Percentiles rank a stretch among this genome's conserved stretches.
Conservation (phyloP, 1,140 invertebrate genomes). For the Neelides sp. region DNA sequence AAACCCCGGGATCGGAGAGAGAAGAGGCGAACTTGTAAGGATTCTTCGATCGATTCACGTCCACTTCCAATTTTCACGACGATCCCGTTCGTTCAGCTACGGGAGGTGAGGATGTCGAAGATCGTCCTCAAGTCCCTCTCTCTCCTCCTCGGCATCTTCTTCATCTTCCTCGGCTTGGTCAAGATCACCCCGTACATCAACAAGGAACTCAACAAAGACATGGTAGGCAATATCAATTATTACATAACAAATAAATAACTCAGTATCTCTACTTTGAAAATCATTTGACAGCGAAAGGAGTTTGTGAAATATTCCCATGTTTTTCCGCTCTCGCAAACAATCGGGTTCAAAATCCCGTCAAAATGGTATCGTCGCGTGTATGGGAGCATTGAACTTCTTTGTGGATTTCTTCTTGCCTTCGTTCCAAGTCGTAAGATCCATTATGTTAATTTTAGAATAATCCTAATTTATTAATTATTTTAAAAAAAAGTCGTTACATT, state of each 20-base stretch:
- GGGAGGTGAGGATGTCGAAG: no score
- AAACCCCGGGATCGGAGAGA: no score
- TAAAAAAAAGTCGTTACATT: no score
- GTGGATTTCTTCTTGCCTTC: conserved; percentile 72
- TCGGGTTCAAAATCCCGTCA: conserved; percentile 69
- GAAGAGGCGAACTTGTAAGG: no score
- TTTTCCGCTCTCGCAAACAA: conserved; percentile 61
- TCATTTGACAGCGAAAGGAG: conserved; percentile 74
- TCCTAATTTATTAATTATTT: background rate
- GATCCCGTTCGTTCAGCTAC: no score
- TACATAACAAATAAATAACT: background rate
- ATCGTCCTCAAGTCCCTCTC: conserved; percentile 81
- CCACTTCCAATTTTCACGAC: no score
- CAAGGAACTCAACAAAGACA: conserved; percentile 89
- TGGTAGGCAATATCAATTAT: conserved; percentile 52
- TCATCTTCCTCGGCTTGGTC: conserved; percentile 28
- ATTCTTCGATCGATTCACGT: no score
- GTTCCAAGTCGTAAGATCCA: conserved; percentile 68
- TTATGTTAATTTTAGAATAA: background rate
- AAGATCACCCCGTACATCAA: conserved; percentile 60
- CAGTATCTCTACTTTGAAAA: background rate
- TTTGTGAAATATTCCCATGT: conserved; percentile 95
- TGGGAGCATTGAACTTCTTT: conserved; percentile 75
- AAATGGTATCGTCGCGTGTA: conserved; percentile 84
- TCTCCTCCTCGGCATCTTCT: conserved; percentile 81